Percentiles rank a stretch among this genome's conserved stretches.
Evolutionary conservation across 2,888 invertebrate genomes (phyloP).

Genomic region (Amiota mariae): DNA sequence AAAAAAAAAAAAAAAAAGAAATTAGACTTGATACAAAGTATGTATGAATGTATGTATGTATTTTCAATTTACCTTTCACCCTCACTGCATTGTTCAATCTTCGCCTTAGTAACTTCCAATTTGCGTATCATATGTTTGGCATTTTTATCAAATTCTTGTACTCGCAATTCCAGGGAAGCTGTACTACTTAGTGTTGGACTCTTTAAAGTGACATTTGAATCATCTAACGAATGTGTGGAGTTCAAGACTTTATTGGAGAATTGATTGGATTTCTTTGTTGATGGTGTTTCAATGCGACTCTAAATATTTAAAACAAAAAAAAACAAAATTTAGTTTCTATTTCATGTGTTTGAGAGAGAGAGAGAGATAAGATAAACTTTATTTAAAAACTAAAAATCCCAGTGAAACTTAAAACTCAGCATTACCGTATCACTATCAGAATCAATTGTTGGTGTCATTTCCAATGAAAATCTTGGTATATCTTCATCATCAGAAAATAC

Average conservation of each 20-base stretch:
- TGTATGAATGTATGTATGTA: no score
- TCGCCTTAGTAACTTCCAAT: slow-evolving; percentile 68
- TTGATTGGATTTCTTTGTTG: slow-evolving; percentile 67
- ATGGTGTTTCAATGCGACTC: slow-evolving; percentile 73
- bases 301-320: slow-evolving; percentile 41
- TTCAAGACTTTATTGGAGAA: slow-evolving; percentile 64
- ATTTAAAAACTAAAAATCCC: not conserved
- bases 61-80: slow-evolving; percentile 64
- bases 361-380: not conserved
- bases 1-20: not conserved
- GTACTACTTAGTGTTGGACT: slow-evolving; percentile 57
- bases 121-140: slow-evolving; percentile 72
- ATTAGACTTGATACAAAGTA: not conserved
- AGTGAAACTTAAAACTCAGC: not conserved
- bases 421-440: slow-evolving; percentile 74
- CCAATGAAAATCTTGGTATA: slow-evolving; percentile 73
- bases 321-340: slow-evolving; percentile 12
- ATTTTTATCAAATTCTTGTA: slow-evolving; percentile 71
- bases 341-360: no score
- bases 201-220: slow-evolving; percentile 62
- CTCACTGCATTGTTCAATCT: slow-evolving; percentile 68
- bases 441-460: slow-evolving; percentile 73
- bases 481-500: slow-evolving; percentile 79
- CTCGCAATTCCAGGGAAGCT: slow-evolving; percentile 68
- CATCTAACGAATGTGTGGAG: slow-evolving; percentile 65